These are phyloP conservation scores for Smittia sp. DNA, from an alignment of 2,888 invertebrate genomes.

Conservation along the genomic window DNA sequence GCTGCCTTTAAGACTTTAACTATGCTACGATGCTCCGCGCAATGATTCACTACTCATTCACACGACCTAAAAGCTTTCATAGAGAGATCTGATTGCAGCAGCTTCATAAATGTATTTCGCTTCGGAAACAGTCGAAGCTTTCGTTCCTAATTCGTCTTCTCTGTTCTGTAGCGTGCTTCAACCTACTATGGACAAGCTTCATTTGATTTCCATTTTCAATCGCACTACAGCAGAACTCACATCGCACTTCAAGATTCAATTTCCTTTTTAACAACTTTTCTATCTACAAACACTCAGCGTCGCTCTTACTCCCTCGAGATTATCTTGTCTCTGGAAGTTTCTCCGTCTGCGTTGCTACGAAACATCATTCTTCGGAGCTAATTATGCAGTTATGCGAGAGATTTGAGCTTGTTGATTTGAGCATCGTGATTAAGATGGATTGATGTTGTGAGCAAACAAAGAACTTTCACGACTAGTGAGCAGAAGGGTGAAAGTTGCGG, in stretches of 20 bases:
- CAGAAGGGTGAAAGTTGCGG: background rate
- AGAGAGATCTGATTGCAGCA: background rate
- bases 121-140: no score
- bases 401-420: constrained; percentile 8
- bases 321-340: background rate
- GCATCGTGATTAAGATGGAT: background rate
- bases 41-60: background rate
- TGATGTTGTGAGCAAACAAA: background rate
- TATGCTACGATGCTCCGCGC: background rate
- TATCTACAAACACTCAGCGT: background rate
- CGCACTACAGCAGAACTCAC: no score
- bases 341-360: background rate
- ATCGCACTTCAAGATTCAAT: no score
- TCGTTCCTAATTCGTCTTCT: no score
- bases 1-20: background rate
- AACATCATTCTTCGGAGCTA: background rate
- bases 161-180: no score
- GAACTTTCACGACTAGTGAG: background rate
- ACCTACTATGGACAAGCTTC: no score
- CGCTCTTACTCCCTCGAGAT: background rate
- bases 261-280: background rate
- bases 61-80: background rate
- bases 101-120: no score
- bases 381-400: constrained; percentile 5
- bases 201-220: no score